Evolutionary conservation across 2,797 vertebrate genomes (phyloP).

Genomic region (Myoxocephalus aenaeus): DNA sequence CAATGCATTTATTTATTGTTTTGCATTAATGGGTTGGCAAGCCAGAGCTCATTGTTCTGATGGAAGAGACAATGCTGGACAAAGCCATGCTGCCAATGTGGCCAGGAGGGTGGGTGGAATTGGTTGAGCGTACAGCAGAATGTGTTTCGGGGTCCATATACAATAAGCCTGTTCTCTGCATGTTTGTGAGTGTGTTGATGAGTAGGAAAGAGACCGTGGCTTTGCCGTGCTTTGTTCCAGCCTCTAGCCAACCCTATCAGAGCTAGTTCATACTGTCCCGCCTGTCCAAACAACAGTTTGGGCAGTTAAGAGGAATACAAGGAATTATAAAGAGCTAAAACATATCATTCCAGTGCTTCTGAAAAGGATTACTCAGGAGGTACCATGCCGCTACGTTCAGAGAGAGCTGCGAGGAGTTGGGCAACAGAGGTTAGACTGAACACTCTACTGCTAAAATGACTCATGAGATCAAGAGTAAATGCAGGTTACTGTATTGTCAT

Average conservation of each 20-base stretch:
- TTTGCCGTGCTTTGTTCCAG: conserved; percentile 63
- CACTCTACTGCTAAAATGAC: conserved; percentile 31
- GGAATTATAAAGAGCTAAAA: conserved; percentile 35
- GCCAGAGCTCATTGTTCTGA: conserved; percentile 30
- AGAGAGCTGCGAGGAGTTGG: conserved; percentile 67
- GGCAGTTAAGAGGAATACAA: conserved; percentile 39
- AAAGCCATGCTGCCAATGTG: conserved; percentile 55
- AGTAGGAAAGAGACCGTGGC: conserved; percentile 60
- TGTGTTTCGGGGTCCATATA: conserved; percentile 59
- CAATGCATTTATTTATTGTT: not conserved
- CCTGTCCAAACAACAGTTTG: conserved; percentile 48
- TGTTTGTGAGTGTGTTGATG: conserved; percentile 64
- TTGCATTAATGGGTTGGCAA: conserved; percentile 38
- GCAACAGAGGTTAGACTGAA: conserved; percentile 78
- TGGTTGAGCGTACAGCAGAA: conserved; percentile 55
- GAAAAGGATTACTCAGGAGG: conserved; percentile 67
- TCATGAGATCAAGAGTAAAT: conserved; percentile 30
- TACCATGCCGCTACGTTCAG: conserved; percentile 76
- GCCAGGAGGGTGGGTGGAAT: conserved; percentile 53
- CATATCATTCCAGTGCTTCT: conserved; percentile 29
- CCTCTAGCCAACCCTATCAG: conserved; percentile 54
- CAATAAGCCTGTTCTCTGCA: conserved; percentile 70
- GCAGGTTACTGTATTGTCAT: conserved; percentile 25
- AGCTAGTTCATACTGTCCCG: conserved; percentile 35
- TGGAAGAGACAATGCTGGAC: conserved; percentile 52